A percentile compares a stretch with the other conserved stretches of the same genome.
phyloP scores from a whole-genome alignment of 2,797 vertebrate genomes.

The Amblyraja radiata region DNA sequence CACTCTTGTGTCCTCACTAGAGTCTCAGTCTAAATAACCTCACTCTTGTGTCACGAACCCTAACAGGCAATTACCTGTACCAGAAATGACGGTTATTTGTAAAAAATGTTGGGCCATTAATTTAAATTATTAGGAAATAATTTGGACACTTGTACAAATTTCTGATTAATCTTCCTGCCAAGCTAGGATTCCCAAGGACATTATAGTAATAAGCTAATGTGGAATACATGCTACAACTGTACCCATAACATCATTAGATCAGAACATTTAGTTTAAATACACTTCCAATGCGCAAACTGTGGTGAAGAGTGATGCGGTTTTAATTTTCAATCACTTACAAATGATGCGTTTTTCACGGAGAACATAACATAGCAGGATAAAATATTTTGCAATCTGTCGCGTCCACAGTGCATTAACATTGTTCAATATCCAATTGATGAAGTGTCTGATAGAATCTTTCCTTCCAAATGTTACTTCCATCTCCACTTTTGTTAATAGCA shows the following conservation, averaged over 20 bases:
- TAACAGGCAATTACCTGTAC: not conserved
- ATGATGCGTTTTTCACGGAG: no score
- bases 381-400: not conserved
- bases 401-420: not conserved
- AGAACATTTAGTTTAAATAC: not conserved
- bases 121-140: not conserved
- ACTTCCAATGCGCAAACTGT: not conserved
- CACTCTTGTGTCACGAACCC: not conserved
- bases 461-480: not conserved
- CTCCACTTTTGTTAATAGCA: not conserved
- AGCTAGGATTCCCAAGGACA: not conserved
- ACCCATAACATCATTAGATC: not conserved
- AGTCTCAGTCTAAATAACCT: no score
- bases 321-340: not conserved
- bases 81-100: not conserved
- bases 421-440: not conserved
- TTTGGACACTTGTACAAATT: not conserved
- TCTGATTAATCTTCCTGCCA: slow-evolving; percentile 10
- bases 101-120: not conserved
- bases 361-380: not conserved
- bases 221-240: not conserved
- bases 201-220: not conserved
- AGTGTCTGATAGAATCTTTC: not conserved
- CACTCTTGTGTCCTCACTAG: no score
- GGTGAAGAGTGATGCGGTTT: not conserved